Conservation (phyloP, 2,888 invertebrate species). For the Eledone cirrhosa region DNA sequence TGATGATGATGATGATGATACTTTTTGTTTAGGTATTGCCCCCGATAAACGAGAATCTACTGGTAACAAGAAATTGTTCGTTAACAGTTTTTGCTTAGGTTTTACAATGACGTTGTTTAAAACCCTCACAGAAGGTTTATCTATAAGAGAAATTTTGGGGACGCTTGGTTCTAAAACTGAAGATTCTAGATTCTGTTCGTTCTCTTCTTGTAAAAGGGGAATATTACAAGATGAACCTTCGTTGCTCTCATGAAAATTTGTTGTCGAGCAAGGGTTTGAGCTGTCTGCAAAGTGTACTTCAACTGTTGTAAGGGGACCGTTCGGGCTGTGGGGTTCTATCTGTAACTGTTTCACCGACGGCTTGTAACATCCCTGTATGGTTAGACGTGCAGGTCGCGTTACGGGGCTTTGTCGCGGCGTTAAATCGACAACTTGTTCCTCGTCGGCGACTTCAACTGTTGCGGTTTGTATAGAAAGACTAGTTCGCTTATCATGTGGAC, state of each 20-base stretch:
- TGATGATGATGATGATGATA: slow-evolving; percentile 7
- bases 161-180: background rate
- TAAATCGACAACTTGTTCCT: background rate
- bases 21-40: slow-evolving; percentile 26
- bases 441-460: slow-evolving; percentile 23
- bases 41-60: slow-evolving; percentile 27
- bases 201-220: slow-evolving; percentile 23
- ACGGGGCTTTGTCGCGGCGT: slow-evolving; percentile 47
- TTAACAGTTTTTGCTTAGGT: slow-evolving; percentile 25
- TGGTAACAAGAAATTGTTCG: slow-evolving; percentile 28
- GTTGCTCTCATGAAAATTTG: slow-evolving; percentile 37
- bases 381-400: slow-evolving; percentile 49
- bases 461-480: slow-evolving; percentile 1
- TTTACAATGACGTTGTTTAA: slow-evolving; percentile 28
- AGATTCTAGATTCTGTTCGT: slow-evolving; percentile 1
- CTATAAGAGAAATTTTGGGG: slow-evolving; percentile 12
- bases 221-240: slow-evolving; percentile 31
- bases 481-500: slow-evolving; percentile 26
- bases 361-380: slow-evolving; percentile 48
- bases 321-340: slow-evolving; percentile 33
- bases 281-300: slow-evolving; percentile 49
- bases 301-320: slow-evolving; percentile 41
- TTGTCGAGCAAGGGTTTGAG: slow-evolving; percentile 54
- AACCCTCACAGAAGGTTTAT: slow-evolving; percentile 23
- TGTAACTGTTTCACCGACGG: slow-evolving; percentile 30